phyloP scores from a whole-genome alignment of 2,888 invertebrate genomes.

The Melieria picta region DNA sequence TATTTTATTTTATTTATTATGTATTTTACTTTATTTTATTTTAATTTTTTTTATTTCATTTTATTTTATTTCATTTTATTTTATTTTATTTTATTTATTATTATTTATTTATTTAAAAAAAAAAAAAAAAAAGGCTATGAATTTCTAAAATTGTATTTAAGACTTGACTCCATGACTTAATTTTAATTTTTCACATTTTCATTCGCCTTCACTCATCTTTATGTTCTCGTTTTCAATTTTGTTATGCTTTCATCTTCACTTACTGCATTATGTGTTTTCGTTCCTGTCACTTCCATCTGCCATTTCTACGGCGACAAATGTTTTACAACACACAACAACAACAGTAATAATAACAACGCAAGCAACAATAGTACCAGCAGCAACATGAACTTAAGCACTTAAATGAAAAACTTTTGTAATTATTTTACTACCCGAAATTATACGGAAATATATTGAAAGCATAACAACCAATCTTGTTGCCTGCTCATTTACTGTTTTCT shows the following conservation, averaged over 20 bases:
- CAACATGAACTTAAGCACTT: background rate
- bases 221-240: slow-evolving; percentile 38
- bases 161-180: background rate
- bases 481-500: background rate
- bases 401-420: background rate
- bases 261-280: background rate
- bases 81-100: background rate
- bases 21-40: background rate
- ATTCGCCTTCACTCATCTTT: background rate
- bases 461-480: background rate
- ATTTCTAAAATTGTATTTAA: background rate
- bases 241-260: slow-evolving; percentile 13
- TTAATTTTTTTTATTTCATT: background rate
- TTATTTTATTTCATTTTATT: background rate
- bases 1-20: slow-evolving; percentile 27
- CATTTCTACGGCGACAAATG: slow-evolving; percentile 2
- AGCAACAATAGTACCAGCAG: too few species aligned
- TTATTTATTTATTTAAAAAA: background rate
- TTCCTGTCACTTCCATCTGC: background rate
- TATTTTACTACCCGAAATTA: background rate
- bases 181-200: background rate
- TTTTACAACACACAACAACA: slow-evolving; percentile 1
- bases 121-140: too few species aligned
- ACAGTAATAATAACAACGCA: background rate
- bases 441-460: background rate